A percentile compares a stretch with the other conserved stretches of the same genome.
These are phyloP conservation scores for Oncorhynchus nerka DNA, from an alignment of 2,113 vertebrate genomes.

Conservation along the genomic window DNA sequence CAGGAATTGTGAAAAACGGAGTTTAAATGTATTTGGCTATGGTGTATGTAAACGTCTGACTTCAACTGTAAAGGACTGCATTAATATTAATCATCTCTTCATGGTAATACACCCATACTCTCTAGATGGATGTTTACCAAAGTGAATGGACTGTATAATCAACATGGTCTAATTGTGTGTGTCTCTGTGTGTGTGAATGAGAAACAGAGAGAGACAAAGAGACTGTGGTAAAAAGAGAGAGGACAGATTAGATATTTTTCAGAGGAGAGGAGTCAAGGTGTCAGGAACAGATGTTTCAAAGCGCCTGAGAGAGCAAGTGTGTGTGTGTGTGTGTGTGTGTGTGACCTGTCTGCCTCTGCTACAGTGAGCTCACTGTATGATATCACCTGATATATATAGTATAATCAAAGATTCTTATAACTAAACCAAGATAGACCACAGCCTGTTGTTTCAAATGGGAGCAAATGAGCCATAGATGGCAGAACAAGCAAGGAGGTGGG, in stretches of 20 bases:
- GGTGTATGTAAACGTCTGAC: no score
- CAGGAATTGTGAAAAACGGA: no score
- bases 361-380: background rate
- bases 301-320: background rate
- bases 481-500: no score
- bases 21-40: no score
- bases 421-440: no score
- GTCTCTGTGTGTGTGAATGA: background rate
- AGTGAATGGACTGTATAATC: background rate
- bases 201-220: background rate
- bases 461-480: no score
- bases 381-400: background rate
- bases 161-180: background rate
- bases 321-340: background rate
- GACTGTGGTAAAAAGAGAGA: background rate
- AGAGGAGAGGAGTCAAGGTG: background rate
- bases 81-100: no score
- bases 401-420: background rate
- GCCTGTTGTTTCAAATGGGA: no score
- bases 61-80: no score
- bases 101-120: no score
- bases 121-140: background rate
- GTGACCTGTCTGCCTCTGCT: background rate
- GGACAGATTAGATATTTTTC: background rate
- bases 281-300: conserved; percentile 13